Base-by-base conservation (phyloP, 2,797 vertebrate species). In the Cyprinodon diabolis region DNA sequence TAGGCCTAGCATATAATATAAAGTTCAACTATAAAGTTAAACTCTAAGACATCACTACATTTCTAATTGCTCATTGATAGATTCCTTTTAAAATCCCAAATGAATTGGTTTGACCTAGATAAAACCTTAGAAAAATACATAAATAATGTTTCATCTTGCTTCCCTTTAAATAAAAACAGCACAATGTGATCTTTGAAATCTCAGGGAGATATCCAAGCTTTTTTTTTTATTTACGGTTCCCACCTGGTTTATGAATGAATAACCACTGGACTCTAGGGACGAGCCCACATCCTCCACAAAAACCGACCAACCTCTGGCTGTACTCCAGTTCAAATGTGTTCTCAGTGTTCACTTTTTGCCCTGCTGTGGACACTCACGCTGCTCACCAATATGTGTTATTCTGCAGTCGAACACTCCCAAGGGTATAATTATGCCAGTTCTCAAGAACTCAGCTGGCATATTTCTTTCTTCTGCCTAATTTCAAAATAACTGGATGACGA, bases 201-300 rank as follows among this genome's bases (percentile, higher is more conserved):
- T 79, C 74, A 57, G 79, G 62, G 76, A 81, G 79, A 90, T 83
- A 86, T 91, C 86, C 90, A 88, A 80, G 79, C 89, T 45, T 40
- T 17, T 63, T n/a, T 52, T 92, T 91, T 93, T 88, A 90, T 92
- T 93, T 92, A 91, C 84, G 86, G 88, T 84, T 90, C 89, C 89
- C 91, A 92, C 87, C 92, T 93, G 91, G 89, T 90, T 91, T 89
- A 93, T 92, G 91, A 94, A 92, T 93, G 90, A 92, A 93, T 86
- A 92, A 90, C 90, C 84, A n/a, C 79, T 60, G 37, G 83, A 84
- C 91, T 92, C 91, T 84, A 81, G 87, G 89, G 88, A 91, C 88
- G 82, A 73, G 84, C 91, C 90, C 91, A 92, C 92, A 92, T 93
- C 91, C 91, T 92, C 91, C 78, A 35, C 89, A 82, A 77, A 84